These are phyloP conservation scores for Sebastolobus alascanus DNA, from an alignment of 2,797 vertebrate species.

Conservation along the genomic window DNA sequence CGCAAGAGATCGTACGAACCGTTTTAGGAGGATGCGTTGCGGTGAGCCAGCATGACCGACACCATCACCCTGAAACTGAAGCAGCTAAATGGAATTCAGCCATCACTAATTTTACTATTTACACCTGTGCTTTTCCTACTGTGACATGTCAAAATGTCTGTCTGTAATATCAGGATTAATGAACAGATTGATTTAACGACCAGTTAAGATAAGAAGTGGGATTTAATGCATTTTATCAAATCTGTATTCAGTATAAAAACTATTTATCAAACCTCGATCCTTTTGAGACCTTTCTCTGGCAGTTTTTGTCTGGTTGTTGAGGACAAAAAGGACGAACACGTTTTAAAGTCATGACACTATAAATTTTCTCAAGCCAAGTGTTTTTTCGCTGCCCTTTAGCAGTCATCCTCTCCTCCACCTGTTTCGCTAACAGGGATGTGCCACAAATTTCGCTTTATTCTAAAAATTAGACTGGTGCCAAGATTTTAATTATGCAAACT, in stretches of 20 bases:
- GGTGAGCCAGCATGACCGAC: not conserved
- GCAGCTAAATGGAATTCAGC: not conserved
- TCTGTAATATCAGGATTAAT: not conserved
- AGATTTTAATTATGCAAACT: not conserved
- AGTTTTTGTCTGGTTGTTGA: not conserved
- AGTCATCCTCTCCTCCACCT: not conserved
- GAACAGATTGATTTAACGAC: not conserved
- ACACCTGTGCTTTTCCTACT: not conserved
- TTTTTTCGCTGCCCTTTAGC: not conserved
- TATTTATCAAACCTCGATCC: not conserved
- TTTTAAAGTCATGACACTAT: not conserved
- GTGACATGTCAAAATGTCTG: not conserved
- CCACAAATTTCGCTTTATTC: not conserved
- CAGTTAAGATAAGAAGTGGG: not conserved
- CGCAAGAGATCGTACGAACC: too few relatives aligned
- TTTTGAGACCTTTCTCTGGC: not conserved
- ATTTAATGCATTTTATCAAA: constrained; percentile 12
- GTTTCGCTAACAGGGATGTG: not conserved
- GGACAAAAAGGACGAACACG: not conserved
- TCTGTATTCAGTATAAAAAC: not conserved
- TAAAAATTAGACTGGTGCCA: not conserved
- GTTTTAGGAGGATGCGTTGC: too few relatives aligned
- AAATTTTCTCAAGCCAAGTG: not conserved
- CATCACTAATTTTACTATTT: not conserved
- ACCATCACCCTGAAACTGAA: not conserved